phyloP scores from a whole-genome alignment of 1,140 invertebrate genomes.

The Brachionus rotundiformis region DNA sequence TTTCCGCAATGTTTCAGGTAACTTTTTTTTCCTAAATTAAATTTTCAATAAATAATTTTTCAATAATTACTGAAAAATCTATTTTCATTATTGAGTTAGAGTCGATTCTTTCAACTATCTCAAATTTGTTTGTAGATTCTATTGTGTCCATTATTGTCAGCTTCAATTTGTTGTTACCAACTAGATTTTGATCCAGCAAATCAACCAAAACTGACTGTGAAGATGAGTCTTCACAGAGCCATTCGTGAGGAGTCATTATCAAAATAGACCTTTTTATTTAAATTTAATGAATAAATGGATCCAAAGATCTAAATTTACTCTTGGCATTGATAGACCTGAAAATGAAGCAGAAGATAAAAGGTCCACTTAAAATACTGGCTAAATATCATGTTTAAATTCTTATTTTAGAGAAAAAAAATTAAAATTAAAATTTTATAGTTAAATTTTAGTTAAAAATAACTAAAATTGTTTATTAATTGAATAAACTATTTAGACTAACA shows the following conservation, averaged over 20 bases:
- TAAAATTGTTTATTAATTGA: neutral
- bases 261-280: neutral
- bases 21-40: neutral
- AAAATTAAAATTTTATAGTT: neutral
- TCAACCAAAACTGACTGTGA: neutral
- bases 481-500: neutral
- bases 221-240: neutral
- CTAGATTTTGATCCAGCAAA: neutral
- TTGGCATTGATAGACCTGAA: neutral
- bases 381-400: neutral
- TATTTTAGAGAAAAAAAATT: neutral
- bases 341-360: neutral
- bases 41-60: neutral
- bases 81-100: neutral
- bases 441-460: neutral
- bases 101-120: neutral
- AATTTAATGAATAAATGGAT: no score
- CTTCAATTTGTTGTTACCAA: neutral
- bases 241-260: slow-evolving; percentile 30
- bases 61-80: neutral
- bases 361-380: neutral
- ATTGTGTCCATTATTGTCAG: neutral
- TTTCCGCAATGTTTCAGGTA: neutral
- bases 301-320: neutral
- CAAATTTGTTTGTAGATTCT: neutral